Conservation (phyloP, 2,888 invertebrate genomes). For the Malachius bipustulatus region DNA sequence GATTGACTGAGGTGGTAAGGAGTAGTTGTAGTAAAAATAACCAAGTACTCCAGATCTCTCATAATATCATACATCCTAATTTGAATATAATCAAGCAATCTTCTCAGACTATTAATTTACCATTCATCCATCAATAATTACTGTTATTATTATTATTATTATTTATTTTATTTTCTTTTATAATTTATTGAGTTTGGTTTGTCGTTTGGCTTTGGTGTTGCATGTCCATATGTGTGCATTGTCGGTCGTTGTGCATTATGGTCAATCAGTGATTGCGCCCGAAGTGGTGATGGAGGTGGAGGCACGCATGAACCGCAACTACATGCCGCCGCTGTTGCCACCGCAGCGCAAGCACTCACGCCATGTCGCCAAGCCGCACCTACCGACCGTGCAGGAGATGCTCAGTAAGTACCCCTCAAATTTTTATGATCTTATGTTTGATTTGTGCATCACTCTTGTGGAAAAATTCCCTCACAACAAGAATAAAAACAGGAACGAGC, state of each 20-base stretch:
- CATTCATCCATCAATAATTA: too few species aligned
- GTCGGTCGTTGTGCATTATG: constrained; percentile 11
- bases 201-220: constrained; percentile 13
- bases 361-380: constrained; percentile 39
- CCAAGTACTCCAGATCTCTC: too few species aligned
- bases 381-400: constrained; percentile 66
- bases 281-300: constrained; percentile 83
- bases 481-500: too few species aligned
- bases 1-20: too few species aligned
- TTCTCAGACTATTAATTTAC: too few species aligned
- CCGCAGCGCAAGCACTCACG: constrained; percentile 47
- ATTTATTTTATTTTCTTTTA: constrained; percentile 15
- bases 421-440: too few species aligned
- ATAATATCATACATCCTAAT: too few species aligned
- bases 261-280: constrained; percentile 63
- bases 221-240: constrained; percentile 13
- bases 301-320: constrained; percentile 68
- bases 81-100: too few species aligned
- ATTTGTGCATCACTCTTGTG: too few species aligned
- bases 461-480: too few species aligned
- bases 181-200: constrained; percentile 9
- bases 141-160: too few species aligned
- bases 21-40: too few species aligned
- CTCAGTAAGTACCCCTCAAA: constrained; percentile 55
- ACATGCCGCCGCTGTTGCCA: constrained; percentile 52